Base-by-base conservation (phyloP, 2,797 vertebrate genomes). In the Botia almorhae region DNA sequence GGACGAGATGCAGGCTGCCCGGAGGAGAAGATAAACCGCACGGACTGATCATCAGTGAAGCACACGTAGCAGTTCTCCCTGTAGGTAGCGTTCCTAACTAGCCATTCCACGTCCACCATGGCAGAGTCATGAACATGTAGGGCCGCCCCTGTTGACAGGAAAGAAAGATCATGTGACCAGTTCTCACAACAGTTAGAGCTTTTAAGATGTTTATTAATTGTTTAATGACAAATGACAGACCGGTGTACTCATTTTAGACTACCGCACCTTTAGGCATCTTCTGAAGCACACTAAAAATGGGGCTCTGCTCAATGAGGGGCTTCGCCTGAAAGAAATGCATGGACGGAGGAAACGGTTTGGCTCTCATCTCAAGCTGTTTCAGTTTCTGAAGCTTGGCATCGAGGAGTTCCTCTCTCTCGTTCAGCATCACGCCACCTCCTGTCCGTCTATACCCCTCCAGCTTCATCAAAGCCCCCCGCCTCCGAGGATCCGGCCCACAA, bases 251-350 rank as follows among this genome's bases (percentile, higher is more conserved):
- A 50, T 0, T 7, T 51, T 3, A 70, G 1, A 58, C 67, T 50
- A 43, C 26, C 19, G 7, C 11, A 92, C 91, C 93, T 90, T 94
- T 94, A 5, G 93, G 94, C 93, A 94, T 93, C 86, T 88, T 91
- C 73, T 89, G 91, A 69, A 94, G 85, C 60, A 97, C 83, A 14
- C 17, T 76, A 84, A 92, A 93, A 83, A 93, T 80, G 50, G 89
- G 88, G 58, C 91, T 92, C 16, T 51, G 55, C 61, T 88, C 87
- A 74, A 94, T 95, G 21, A 94, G 85, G 2, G 73, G 10, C 69
- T 93, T 95, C 10, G 96, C 97, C 80, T 77, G 90, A 85, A 98
- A 99, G 89, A 99, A 99, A 89, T 98, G 97, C 94, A 97, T 89
- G 81, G 95, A 93, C 0, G 97, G 96, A 19, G 94, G 96, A 72